These are phyloP conservation scores for Anthonomus grandis DNA, from an alignment of 1,140 invertebrate species.

Conservation along the genomic window DNA sequence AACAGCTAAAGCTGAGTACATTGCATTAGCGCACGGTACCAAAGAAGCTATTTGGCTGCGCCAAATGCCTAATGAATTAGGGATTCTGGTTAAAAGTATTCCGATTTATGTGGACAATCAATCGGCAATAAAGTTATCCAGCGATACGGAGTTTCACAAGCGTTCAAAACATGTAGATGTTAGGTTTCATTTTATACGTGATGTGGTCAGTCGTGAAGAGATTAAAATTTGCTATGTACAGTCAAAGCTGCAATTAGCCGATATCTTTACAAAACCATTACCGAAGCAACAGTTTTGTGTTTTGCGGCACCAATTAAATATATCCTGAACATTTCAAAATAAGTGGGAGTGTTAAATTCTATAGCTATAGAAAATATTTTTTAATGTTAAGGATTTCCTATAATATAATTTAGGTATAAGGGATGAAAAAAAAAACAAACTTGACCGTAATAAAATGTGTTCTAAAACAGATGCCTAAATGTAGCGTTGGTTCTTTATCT, in stretches of 20 bases:
- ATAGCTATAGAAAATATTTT: too few relatives aligned
- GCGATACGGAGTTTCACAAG: slow-evolving; percentile 5
- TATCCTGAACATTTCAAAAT: slow-evolving; percentile 8
- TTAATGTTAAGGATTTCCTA: too few relatives aligned
- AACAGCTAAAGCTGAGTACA: slow-evolving; percentile 49
- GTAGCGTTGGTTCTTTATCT: too few relatives aligned
- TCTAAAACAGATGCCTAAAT: too few relatives aligned
- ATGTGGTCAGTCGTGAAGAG: background rate
- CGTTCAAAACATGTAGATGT: slow-evolving; percentile 43
- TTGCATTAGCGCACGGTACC: slow-evolving; percentile 39
- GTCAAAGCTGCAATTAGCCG: slow-evolving; percentile 20
- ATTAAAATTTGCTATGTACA: slow-evolving; percentile 19
- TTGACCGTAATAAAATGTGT: too few relatives aligned
- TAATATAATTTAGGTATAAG: too few relatives aligned
- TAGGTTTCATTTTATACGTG: slow-evolving; percentile 40
- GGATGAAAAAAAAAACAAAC: too few relatives aligned
- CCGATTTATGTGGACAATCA: slow-evolving; percentile 13
- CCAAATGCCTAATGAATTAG: slow-evolving; percentile 35
- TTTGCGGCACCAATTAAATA: background rate
- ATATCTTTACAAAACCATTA: slow-evolving; percentile 31
- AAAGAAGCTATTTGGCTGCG: slow-evolving; percentile 42
- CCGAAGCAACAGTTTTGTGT: background rate
- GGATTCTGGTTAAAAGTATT: slow-evolving; percentile 30
- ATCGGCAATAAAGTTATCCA: slow-evolving; percentile 3
- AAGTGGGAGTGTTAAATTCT: slow-evolving; percentile 10